These are phyloP conservation scores for Balaenoptera acutorostrata DNA, from an alignment of 2,113 vertebrate species.

Conservation along the genomic window DNA sequence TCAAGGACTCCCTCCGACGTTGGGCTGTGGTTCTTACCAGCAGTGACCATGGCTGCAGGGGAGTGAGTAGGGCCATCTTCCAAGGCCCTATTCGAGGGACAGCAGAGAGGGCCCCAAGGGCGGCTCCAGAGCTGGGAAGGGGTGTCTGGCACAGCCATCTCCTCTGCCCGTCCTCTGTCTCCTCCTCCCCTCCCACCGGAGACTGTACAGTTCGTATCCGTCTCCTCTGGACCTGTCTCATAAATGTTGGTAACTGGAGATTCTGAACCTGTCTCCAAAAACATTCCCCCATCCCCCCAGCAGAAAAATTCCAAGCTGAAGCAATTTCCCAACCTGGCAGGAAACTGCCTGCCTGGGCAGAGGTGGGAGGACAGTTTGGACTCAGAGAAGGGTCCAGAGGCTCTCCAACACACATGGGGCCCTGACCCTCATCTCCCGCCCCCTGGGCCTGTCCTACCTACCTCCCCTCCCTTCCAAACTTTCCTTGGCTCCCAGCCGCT, in stretches of 20 bases:
- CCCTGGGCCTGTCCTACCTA: neutral
- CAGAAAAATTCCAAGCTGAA: neutral
- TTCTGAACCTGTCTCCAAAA: neutral
- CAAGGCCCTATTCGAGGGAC: neutral
- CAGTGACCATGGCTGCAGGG: neutral
- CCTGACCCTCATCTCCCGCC: neutral
- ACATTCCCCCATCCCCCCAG: neutral
- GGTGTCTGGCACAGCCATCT: neutral
- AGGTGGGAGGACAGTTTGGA: neutral
- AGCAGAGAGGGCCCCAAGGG: fast-evolving
- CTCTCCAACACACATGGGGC: fast-evolving
- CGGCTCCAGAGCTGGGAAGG: neutral
- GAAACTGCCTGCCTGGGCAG: neutral
- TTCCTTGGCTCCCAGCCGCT: neutral
- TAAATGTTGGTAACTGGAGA: slow-evolving; percentile 6
- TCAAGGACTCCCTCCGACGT: no score
- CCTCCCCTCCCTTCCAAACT: neutral
- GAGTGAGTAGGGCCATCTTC: neutral
- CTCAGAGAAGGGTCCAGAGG: neutral
- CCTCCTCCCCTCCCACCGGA: neutral
- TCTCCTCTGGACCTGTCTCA: neutral
- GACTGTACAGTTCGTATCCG: neutral
- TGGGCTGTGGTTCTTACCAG: neutral
- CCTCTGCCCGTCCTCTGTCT: neutral
- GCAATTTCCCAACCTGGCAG: neutral